Evolutionary conservation across 2,888 invertebrate species (phyloP).

Genomic region (Anagyrus pseudococci): DNA sequence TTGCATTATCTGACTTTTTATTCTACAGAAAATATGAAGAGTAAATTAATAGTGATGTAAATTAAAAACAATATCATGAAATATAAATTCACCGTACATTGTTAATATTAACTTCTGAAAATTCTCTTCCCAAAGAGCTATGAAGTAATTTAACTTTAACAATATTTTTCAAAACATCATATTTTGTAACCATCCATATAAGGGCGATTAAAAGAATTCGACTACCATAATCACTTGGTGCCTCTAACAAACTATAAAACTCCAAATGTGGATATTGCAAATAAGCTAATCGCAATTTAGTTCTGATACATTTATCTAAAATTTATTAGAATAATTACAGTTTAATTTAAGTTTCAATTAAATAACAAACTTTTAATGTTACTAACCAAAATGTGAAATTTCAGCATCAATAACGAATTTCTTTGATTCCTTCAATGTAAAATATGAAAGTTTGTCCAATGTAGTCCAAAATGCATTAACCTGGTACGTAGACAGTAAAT

Average conservation of each 20-base stretch:
- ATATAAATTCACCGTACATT: conserved; percentile 14
- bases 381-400: conserved; percentile 34
- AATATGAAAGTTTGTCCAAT: conserved; percentile 35
- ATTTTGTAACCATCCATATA: conserved; percentile 54
- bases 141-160: conserved; percentile 45
- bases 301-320: conserved; percentile 47
- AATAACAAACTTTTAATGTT: conserved; percentile 5
- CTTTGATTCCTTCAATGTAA: conserved; percentile 29
- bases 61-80: neutral
- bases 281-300: conserved; percentile 55
- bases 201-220: conserved; percentile 57
- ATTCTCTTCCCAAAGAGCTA: conserved; percentile 51
- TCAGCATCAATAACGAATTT: conserved; percentile 7
- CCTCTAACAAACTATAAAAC: conserved; percentile 53
- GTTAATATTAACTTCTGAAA: conserved; percentile 34
- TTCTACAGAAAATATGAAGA: conserved; percentile 11
- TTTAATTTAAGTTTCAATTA: neutral
- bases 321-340: conserved; percentile 25
- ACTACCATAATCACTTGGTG: conserved; percentile 43
- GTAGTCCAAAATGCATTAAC: conserved; percentile 37
- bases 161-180: conserved; percentile 46
- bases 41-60: neutral
- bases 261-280: conserved; percentile 54
- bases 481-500: conserved; percentile 20
- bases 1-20: conserved; percentile 19